phyloP scores from a whole-genome alignment of 2,797 vertebrate species.

The Chrysolophus pictus region DNA sequence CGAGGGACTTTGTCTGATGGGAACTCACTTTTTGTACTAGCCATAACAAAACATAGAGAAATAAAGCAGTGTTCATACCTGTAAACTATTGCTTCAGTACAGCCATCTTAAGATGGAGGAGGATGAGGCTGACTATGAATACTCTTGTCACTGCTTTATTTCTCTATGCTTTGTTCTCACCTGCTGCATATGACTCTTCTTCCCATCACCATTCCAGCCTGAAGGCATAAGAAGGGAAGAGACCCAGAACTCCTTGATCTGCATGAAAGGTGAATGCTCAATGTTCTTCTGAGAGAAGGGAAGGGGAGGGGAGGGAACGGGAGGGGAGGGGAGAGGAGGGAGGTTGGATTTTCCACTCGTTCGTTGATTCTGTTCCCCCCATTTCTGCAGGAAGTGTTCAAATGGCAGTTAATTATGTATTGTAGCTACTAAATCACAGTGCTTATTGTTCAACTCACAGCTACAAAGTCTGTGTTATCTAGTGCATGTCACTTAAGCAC shows the following conservation, averaged over 20 bases:
- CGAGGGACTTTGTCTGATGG: background rate
- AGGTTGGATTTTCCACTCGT: background rate
- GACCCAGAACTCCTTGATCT: constrained; percentile 64
- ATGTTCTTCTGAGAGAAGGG: fast-evolving
- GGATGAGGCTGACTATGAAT: fast-evolving
- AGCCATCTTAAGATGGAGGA: background rate
- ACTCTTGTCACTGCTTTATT: background rate
- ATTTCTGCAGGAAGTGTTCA: background rate
- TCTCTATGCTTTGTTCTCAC: background rate
- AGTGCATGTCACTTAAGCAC: background rate
- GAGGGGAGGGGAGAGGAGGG: too few species aligned
- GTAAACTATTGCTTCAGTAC: background rate
- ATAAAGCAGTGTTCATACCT: too few species aligned
- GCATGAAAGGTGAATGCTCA: constrained; percentile 52
- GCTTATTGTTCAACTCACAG: background rate
- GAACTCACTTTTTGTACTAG: background rate
- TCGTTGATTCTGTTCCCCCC: background rate
- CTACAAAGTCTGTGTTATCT: background rate
- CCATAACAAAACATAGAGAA: too few species aligned
- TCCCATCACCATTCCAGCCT: constrained; percentile 25
- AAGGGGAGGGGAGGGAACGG: too few species aligned
- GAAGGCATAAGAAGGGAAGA: constrained; percentile 71
- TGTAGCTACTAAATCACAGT: too few species aligned
- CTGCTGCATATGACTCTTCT: background rate
- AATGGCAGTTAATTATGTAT: background rate